Base-by-base conservation (phyloP, 1,140 invertebrate genomes). In the Cryptotermes secundus region DNA sequence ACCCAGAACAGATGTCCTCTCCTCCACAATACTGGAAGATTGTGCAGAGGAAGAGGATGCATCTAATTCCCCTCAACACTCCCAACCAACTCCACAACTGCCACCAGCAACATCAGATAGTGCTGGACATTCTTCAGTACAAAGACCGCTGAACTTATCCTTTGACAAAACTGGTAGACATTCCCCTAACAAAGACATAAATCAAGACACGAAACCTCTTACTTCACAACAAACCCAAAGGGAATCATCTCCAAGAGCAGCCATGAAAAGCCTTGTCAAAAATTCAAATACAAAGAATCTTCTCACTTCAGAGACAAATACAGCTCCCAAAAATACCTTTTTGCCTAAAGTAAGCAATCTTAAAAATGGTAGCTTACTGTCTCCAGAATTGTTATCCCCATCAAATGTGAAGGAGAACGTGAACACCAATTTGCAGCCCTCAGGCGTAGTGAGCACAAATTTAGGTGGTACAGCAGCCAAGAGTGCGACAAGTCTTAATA, bases 11-110 rank as follows among this genome's bases (percentile, higher is more conserved):
- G 95, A 96, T 87, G 95, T 96, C 34, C 92, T 97, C 85, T 96
- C 95, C 24, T 95, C 95, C 14, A 95, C 95, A 80, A 97, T 97
- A 88, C 93, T 93, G n/a, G 96, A 97, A 91, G 96, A 93, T 86
- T 93, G 93, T 87, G 93, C 93, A 86, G 94, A 95, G 90, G 94
- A 95, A 87, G 94, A 95, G 72, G 86, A 85, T 45, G 86, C 86
- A 82, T 83, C 82, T 34, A 24, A 35, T 35, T 85, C 85, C 16
- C 85, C 59, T 72, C 59, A 72, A 31, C 26, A 72, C n/a, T 72
- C 59, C n/a, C 59, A 26, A 31, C 10, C 26, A 2, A 72, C 59
- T 72, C 26, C 26, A 72, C 26, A 72, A 35, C 80, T 16, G 7
- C 12, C 12, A 81, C 34, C 26, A 14, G 26, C n/a, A 72, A 72